Evolutionary conservation across 2,797 vertebrate species (phyloP).

Genomic region (Rhadinocentrus ornatus): DNA sequence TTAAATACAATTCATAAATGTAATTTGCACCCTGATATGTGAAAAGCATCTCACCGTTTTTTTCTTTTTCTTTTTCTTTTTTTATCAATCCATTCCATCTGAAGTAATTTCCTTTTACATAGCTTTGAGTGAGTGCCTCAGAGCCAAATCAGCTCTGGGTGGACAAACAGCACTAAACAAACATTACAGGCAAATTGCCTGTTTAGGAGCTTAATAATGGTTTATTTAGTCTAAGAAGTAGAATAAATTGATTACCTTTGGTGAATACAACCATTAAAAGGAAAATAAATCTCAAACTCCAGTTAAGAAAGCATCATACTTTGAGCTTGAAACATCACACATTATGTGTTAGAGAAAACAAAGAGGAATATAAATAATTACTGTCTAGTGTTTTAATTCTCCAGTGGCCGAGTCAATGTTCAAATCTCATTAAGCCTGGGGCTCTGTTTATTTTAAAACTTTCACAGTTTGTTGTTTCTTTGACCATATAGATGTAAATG

Average conservation of each 20-base stretch:
- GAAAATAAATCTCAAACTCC: slow-evolving; percentile 21
- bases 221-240: slow-evolving; percentile 20
- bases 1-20: slow-evolving; percentile 26
- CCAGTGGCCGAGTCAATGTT: slow-evolving; percentile 40
- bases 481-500: slow-evolving; percentile 35
- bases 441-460: slow-evolving; percentile 53
- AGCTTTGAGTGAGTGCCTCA: slow-evolving; percentile 22
- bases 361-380: slow-evolving; percentile 27
- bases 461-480: slow-evolving; percentile 42
- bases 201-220: slow-evolving; percentile 15
- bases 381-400: slow-evolving; percentile 40
- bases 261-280: slow-evolving; percentile 22
- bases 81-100: slow-evolving; percentile 23
- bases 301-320: slow-evolving; percentile 30
- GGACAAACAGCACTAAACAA: slow-evolving; percentile 31
- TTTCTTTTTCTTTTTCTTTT: too few relatives aligned
- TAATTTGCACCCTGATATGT: slow-evolving; percentile 28
- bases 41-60: slow-evolving; percentile 25
- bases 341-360: slow-evolving; percentile 33
- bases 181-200: slow-evolving; percentile 10
- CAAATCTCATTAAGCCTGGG: slow-evolving; percentile 54
- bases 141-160: slow-evolving; percentile 36
- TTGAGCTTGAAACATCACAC: slow-evolving; percentile 33
- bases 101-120: slow-evolving; percentile 38
- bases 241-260: slow-evolving; percentile 46